Evolutionary conservation across 2,888 invertebrate species (phyloP).

Genomic region (Agrotis puta): DNA sequence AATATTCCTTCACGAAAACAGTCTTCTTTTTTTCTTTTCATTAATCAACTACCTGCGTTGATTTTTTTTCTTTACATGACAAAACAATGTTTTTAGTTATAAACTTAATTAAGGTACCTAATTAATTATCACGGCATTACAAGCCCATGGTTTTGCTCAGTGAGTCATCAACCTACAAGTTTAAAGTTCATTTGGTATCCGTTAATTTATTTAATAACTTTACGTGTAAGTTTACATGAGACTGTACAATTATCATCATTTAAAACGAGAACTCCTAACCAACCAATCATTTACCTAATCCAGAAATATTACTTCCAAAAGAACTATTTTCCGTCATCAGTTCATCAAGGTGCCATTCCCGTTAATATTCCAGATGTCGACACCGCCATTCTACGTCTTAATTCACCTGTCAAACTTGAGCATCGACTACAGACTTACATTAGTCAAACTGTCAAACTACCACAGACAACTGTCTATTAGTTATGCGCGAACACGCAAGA

Average conservation of each 20-base stretch:
- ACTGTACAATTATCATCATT: neutral
- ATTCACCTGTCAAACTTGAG: constrained; percentile 79
- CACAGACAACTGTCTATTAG: constrained; percentile 85
- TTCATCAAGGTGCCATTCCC: constrained; percentile 58
- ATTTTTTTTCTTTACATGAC: too few relatives aligned
- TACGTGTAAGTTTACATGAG: too few relatives aligned
- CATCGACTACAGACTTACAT: constrained; percentile 83
- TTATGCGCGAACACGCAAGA: constrained; percentile 77
- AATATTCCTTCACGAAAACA: neutral
- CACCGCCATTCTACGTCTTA: constrained; percentile 78
- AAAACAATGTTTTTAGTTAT: too few relatives aligned
- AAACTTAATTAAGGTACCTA: too few relatives aligned
- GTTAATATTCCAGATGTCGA: constrained; percentile 72
- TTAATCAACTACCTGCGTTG: too few relatives aligned
- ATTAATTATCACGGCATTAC: too few relatives aligned
- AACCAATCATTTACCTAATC: constrained; percentile 33
- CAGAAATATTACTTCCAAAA: constrained; percentile 36
- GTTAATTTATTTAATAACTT: too few relatives aligned
- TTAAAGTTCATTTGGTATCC: too few relatives aligned
- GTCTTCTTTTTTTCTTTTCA: neutral
- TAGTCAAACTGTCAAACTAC: constrained; percentile 88
- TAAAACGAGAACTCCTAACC: constrained; percentile 10
- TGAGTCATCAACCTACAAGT: too few relatives aligned
- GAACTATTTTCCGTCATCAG: constrained; percentile 55
- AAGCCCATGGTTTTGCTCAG: too few relatives aligned